phyloP scores from a whole-genome alignment of 2,113 vertebrate genomes.

The Notechis scutatus region DNA sequence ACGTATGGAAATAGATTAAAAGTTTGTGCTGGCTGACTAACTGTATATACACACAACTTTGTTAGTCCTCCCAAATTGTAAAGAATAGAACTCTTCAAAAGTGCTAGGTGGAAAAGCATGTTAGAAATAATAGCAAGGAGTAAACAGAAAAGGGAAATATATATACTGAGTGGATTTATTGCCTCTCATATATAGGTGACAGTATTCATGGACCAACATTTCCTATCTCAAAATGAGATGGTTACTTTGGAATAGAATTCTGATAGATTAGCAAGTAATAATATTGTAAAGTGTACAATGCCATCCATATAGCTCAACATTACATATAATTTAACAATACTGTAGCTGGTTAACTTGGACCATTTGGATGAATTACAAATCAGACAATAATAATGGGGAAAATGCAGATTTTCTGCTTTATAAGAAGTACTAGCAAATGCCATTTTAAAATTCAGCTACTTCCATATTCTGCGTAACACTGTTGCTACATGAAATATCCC shows the following conservation, averaged over 20 bases:
- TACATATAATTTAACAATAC: background rate
- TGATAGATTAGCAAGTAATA: background rate
- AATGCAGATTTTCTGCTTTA: background rate
- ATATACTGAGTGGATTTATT: background rate
- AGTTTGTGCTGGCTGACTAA: background rate
- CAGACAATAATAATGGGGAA: background rate
- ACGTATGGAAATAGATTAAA: background rate
- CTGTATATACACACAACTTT: background rate
- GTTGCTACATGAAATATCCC: background rate
- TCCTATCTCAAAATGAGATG: background rate
- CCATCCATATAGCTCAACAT: background rate
- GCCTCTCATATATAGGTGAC: background rate
- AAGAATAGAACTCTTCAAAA: background rate
- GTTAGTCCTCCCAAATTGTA: background rate
- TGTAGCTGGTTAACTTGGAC: background rate
- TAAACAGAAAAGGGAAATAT: background rate
- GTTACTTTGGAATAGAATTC: background rate
- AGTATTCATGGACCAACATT: background rate
- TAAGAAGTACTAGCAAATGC: background rate
- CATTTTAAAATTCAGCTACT: background rate
- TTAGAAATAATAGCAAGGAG: background rate
- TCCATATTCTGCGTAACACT: background rate
- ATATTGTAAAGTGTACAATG: background rate
- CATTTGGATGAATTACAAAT: background rate
- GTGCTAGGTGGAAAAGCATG: background rate